These are phyloP conservation scores for Calameuta idolon DNA, from an alignment of 2,888 invertebrate genomes.

Conservation along the genomic window DNA sequence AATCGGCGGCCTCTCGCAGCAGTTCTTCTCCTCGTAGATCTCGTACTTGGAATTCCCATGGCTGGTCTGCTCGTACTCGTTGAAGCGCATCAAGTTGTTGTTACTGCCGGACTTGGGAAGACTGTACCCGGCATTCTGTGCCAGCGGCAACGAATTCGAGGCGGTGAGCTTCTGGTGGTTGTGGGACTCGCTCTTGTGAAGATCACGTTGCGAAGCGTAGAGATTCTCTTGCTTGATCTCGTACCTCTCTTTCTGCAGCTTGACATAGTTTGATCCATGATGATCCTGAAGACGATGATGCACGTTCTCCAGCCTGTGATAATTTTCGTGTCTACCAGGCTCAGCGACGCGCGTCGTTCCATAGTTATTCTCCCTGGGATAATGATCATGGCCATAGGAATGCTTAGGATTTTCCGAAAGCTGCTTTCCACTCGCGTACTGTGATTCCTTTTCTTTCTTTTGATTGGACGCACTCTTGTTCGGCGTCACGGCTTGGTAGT, in stretches of 20 bases:
- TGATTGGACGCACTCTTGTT: slow-evolving; percentile 39
- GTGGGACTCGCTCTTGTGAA: slow-evolving; percentile 17
- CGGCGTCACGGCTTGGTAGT: slow-evolving; percentile 50
- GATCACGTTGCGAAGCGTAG: slow-evolving; percentile 1
- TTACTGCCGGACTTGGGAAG: slow-evolving; percentile 56
- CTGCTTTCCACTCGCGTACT: slow-evolving; percentile 45
- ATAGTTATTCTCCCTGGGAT: slow-evolving; percentile 58
- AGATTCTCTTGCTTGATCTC: slow-evolving; percentile 57
- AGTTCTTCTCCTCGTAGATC: slow-evolving; percentile 46
- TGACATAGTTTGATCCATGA: slow-evolving; percentile 53
- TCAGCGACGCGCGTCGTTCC: slow-evolving; percentile 59
- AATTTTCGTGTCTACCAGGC: slow-evolving; percentile 55
- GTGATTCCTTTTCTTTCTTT: slow-evolving; percentile 56
- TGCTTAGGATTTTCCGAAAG: slow-evolving; percentile 50
- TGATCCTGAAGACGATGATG: slow-evolving; percentile 57
- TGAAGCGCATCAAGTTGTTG: slow-evolving; percentile 55
- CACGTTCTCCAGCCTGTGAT: slow-evolving; percentile 63
- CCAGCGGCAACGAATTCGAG: slow-evolving; percentile 62
- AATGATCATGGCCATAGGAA: slow-evolving; percentile 52
- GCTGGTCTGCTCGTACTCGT: slow-evolving; percentile 53
- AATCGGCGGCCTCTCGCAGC: neutral
- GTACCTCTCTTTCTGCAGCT: slow-evolving; percentile 61
- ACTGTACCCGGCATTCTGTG: slow-evolving; percentile 56
- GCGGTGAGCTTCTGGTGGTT: slow-evolving; percentile 63
- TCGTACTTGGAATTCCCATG: slow-evolving; percentile 54